A percentile compares a stretch with the other conserved stretches of the same genome.
phyloP scores from a whole-genome alignment of 2,797 vertebrate species.

The Chaetophractus vellerosus region DNA sequence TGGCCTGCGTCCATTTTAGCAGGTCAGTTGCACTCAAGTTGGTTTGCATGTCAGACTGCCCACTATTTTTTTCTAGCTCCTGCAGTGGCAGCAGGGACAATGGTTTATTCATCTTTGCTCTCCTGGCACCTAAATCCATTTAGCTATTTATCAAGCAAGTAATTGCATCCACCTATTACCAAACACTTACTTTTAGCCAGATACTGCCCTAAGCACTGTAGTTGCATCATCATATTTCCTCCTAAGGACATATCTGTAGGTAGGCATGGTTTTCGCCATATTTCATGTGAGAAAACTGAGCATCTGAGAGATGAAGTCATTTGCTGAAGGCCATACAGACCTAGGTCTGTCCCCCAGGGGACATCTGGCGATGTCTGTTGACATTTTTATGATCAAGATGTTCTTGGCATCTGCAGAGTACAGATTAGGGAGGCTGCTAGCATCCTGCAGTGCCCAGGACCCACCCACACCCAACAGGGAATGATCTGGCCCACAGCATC shows the following conservation, averaged over 20 bases:
- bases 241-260: neutral
- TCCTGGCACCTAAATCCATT: neutral
- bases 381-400: neutral
- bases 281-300: neutral
- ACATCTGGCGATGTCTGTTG: neutral
- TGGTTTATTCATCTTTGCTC: neutral
- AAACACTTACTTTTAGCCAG: neutral
- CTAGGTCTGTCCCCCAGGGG: neutral
- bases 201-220: neutral
- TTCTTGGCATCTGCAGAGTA: neutral
- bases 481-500: neutral
- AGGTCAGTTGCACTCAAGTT: neutral
- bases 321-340: neutral
- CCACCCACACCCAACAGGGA: neutral
- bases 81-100: neutral
- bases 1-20: neutral
- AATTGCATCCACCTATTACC: neutral
- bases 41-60: neutral
- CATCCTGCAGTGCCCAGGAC: neutral
- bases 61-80: neutral
- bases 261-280: neutral
- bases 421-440: neutral
- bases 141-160: neutral
- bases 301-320: neutral
- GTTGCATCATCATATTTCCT: accelerated